A percentile compares a stretch with the other conserved stretches of the same genome.
Conservation (phyloP, 2,113 vertebrate genomes). For the Melanotaenia duboulayi region DNA sequence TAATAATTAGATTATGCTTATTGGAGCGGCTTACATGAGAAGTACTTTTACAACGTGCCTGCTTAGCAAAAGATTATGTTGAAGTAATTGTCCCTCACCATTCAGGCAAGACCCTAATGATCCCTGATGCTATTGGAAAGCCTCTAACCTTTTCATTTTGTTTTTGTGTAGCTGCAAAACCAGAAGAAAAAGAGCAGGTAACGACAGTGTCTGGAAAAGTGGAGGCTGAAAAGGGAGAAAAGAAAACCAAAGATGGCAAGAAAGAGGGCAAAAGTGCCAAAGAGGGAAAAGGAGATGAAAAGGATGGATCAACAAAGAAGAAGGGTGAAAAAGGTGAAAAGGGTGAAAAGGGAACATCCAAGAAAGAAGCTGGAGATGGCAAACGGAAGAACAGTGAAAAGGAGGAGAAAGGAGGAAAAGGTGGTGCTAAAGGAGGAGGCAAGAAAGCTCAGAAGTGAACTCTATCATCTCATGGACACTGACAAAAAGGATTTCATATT, state of each 20-base stretch:
- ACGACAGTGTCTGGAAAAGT: slow-evolving; percentile 81
- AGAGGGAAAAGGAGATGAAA: slow-evolving; percentile 74
- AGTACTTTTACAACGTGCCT: slow-evolving; percentile 54
- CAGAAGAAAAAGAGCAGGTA: slow-evolving; percentile 75
- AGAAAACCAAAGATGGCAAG: slow-evolving; percentile 74
- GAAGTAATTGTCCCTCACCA: slow-evolving; percentile 35
- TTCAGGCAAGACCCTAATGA: background rate
- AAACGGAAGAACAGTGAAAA: slow-evolving; percentile 67
- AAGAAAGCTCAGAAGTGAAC: slow-evolving; percentile 78
- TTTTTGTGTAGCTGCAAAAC: slow-evolving; percentile 74
- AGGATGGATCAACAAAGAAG: slow-evolving; percentile 63
- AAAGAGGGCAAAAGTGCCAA: slow-evolving; percentile 79
- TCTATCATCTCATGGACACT: slow-evolving; percentile 9
- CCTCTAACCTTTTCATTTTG: background rate
- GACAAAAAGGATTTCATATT: slow-evolving; percentile 42
- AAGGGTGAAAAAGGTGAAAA: slow-evolving; percentile 57
- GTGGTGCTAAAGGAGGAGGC: slow-evolving; percentile 65
- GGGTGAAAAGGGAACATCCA: slow-evolving; percentile 55
- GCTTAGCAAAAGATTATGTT: slow-evolving; percentile 23
- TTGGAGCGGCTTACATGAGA: slow-evolving; percentile 53
- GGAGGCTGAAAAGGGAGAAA: slow-evolving; percentile 76
- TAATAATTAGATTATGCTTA: slow-evolving; percentile 52
- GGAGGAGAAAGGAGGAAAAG: slow-evolving; percentile 57
- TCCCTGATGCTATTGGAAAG: slow-evolving; percentile 17
- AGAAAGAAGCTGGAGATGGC: slow-evolving; percentile 57